Evolutionary conservation across 2,888 invertebrate species (phyloP).

Genomic region (Operophtera brumata): DNA sequence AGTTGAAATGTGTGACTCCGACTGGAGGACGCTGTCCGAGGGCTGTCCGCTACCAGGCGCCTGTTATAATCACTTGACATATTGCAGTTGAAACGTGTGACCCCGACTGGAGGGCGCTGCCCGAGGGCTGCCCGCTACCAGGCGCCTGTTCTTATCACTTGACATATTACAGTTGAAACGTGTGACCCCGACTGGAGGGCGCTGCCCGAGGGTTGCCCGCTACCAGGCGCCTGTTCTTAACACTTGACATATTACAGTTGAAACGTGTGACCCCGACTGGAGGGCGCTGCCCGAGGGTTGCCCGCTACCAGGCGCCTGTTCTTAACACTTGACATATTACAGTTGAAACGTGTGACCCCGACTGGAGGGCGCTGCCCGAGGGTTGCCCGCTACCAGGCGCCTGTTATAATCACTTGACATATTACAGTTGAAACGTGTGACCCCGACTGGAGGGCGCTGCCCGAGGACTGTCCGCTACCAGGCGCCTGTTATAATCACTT

Average conservation of each 20-base stretch:
- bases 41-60: neutral
- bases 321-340: neutral
- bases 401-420: neutral
- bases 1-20: neutral
- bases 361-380: neutral
- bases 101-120: neutral
- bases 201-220: neutral
- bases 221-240: neutral
- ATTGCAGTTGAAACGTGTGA: slow-evolving; percentile 3
- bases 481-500: neutral
- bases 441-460: neutral
- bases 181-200: neutral
- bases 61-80: neutral
- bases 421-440: slow-evolving; percentile 2
- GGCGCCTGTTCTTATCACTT: neutral
- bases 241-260: slow-evolving; percentile 3
- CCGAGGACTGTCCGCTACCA: neutral
- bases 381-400: neutral
- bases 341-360: neutral
- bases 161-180: slow-evolving; percentile 4
- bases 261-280: neutral
- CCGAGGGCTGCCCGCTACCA: neutral
- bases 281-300: neutral
- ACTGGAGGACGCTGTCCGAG: neutral
- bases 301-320: neutral